Conservation (phyloP, 2,797 vertebrate species). For the Alfaro cultratus region DNA sequence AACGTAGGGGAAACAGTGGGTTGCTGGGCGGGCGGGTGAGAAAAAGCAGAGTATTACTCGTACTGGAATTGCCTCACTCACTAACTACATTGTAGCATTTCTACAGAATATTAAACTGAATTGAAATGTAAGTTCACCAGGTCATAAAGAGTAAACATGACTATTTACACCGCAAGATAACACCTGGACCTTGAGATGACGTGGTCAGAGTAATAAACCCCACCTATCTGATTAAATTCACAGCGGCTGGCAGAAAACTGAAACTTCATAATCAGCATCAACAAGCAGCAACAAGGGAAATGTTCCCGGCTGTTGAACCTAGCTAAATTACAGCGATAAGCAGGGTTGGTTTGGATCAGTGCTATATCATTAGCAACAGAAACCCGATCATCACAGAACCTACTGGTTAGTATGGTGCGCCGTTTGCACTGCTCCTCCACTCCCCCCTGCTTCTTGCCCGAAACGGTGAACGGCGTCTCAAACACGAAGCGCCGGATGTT, state of each 20-base stretch:
- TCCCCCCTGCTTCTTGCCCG: constrained; percentile 93
- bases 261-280: constrained; percentile 7
- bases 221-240: constrained; percentile 15
- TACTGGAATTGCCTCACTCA: not conserved
- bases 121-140: not conserved
- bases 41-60: not conserved
- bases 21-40: constrained; percentile 77
- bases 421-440: constrained; percentile 97
- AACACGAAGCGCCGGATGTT: constrained; percentile 98
- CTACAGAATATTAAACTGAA: constrained; percentile 1
- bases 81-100: not conserved
- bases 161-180: constrained; percentile 43
- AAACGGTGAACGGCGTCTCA: constrained; percentile 94
- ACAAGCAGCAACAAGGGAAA: constrained; percentile 1
- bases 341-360: not conserved
- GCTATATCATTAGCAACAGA: not conserved
- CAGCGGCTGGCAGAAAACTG: not conserved
- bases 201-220: constrained; percentile 36
- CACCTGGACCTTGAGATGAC: constrained; percentile 48
- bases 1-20: constrained; percentile 96
- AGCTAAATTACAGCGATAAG: not conserved
- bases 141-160: constrained; percentile 16
- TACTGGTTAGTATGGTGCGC: constrained; percentile 94
- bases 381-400: constrained; percentile 12
- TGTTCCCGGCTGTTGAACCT: not conserved